phyloP scores from a whole-genome alignment of 1,140 invertebrate species.

The Bombus terrestris region DNA sequence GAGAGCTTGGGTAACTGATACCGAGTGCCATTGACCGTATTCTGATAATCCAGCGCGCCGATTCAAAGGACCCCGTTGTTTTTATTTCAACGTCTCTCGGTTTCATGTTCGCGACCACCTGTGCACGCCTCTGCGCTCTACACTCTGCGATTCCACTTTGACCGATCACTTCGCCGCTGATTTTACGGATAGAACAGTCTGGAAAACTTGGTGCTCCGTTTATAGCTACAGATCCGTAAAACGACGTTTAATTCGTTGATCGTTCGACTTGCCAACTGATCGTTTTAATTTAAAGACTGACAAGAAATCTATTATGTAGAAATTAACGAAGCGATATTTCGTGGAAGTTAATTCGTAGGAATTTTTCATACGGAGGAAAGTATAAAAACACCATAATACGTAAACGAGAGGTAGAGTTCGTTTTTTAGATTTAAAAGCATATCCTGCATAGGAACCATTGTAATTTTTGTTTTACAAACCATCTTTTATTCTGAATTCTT shows the following conservation, averaged over 20 bases:
- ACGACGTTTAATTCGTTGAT: not conserved
- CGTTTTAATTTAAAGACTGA: not conserved
- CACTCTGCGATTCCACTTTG: constrained; percentile 39
- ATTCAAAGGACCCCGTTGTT: constrained; percentile 61
- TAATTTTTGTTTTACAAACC: not conserved
- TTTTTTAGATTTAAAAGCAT: not conserved
- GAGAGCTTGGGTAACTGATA: constrained; percentile 57
- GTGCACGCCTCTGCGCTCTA: constrained; percentile 30
- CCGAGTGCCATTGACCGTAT: constrained; percentile 56
- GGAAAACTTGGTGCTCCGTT: not conserved
- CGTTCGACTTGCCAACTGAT: not conserved
- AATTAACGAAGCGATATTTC: not conserved
- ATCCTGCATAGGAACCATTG: not conserved
- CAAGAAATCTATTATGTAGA: not conserved
- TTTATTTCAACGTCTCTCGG: constrained; percentile 28
- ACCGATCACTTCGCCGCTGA: constrained; percentile 38
- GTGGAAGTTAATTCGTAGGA: not conserved
- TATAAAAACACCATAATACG: not conserved
- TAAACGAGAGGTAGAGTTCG: not conserved
- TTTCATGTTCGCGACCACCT: constrained; percentile 44
- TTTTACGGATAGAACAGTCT: constrained; percentile 43
- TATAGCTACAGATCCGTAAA: not conserved
- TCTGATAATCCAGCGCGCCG: constrained; percentile 53
- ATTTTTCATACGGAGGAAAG: not conserved
- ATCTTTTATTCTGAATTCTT: not conserved